These are phyloP conservation scores for Anthopleura sola DNA, from an alignment of 64 coral and sea anemone species.

Conservation along the genomic window DNA sequence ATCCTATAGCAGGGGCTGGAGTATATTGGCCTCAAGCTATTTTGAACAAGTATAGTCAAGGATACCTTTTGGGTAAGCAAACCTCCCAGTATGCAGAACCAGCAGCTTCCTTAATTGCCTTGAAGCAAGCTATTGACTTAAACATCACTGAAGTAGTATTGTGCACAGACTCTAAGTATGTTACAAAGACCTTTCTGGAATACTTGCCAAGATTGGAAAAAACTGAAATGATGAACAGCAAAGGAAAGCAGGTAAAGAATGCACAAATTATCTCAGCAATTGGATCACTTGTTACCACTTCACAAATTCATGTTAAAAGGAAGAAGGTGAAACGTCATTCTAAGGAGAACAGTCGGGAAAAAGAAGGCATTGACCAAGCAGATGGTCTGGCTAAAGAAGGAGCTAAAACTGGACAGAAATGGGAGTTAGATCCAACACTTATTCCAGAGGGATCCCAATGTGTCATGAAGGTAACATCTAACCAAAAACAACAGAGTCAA, in stretches of 20 bases:
- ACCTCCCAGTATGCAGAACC: constrained; percentile 7
- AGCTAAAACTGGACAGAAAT: neutral
- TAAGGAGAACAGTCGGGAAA: neutral
- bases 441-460: neutral
- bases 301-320: constrained; percentile 6
- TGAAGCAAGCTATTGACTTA: neutral
- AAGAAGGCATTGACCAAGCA: neutral
- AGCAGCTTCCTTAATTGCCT: constrained; percentile 2
- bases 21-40: neutral
- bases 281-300: neutral
- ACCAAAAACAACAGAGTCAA: neutral
- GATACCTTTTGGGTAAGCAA: neutral
- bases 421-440: neutral
- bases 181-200: constrained; percentile 1
- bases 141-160: neutral
- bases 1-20: neutral
- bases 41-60: neutral
- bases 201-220: neutral
- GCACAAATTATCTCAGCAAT: neutral
- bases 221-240: neutral
- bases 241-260: constrained; percentile 19
- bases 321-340: constrained; percentile 9
- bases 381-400: neutral
- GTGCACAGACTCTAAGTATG: constrained; percentile 5
- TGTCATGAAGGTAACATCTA: neutral